Evolutionary conservation across 2,113 vertebrate species (phyloP), one percentile per base, ranked within the genome.

Genomic region (Apistogramma diplotaenia): DNA sequence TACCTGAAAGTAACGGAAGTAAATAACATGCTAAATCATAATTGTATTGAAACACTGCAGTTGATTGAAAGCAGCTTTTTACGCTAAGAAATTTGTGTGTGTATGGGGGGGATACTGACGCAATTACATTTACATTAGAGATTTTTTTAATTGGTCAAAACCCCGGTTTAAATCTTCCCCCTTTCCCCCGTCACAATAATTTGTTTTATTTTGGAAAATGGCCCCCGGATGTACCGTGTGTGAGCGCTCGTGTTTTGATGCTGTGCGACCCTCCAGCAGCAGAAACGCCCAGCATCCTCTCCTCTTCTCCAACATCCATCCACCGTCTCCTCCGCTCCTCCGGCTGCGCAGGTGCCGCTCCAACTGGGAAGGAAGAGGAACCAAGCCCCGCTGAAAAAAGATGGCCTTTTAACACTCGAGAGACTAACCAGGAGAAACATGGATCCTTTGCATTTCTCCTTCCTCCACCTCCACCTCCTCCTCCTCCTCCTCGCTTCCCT

Each of bases 251-350:
- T 12, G 61, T 5, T 0, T 49, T 73, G 75, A 88, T 65, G 40
- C n/a, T 9, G 75, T 2, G 58, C 46, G 58, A 73, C 71, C 70
- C 65, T 74, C 82, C 81, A 72, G 82, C 61, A 75, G 55, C 55
- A 88, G 79, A 62, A 83, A 87, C 90, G 90, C 89, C 89, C 86
- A 86, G 87, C 81, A 87, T 89, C 90, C 89, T 84, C 86, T 80
- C 60, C 83, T 77, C 57, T 62, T 43, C 21, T 37, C 79, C 79
- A 6, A 33, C 82, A 56, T 81, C 86, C 78, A 77, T 78, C 76
- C 57, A 13, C 51, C 60, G n/a, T 72, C 84, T 31, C 15, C 60
- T 61, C 72, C 12, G 79, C 81, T 82, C 65, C 77, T 49, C 7
- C 13, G 51, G 74, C 83, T 85, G 82, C 67, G 35, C 25, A 78